Evolutionary conservation across 2,113 vertebrate genomes (phyloP).

Genomic region (Oreocharis arfaki): DNA sequence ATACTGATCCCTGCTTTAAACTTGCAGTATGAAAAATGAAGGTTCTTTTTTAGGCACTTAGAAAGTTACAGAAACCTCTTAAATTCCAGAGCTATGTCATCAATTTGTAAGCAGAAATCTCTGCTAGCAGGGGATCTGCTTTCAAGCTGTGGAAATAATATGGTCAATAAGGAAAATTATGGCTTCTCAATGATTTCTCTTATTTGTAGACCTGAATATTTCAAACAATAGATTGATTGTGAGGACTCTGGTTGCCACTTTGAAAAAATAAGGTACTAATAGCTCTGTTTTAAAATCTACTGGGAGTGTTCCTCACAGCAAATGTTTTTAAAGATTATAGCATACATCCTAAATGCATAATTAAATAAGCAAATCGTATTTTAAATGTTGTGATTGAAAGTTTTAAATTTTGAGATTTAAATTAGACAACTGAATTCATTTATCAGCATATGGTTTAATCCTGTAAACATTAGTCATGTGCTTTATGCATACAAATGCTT

Average conservation of each 20-base stretch:
- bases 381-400: not conserved
- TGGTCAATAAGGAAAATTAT: not conserved
- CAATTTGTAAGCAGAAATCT: not conserved
- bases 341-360: not conserved
- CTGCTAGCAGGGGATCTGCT: not conserved
- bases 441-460: not conserved
- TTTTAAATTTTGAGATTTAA: not conserved
- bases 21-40: not conserved
- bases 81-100: not conserved
- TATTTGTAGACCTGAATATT: not conserved
- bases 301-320: not conserved
- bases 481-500: not conserved
- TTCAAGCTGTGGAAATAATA: not conserved
- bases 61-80: not conserved
- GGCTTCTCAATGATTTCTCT: not conserved
- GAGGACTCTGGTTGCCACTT: not conserved
- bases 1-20: constrained; percentile 1
- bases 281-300: not conserved
- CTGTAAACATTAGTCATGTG: not conserved
- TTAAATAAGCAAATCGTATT: not conserved
- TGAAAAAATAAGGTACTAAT: not conserved
- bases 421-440: not conserved
- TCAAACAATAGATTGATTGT: not conserved
- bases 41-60: not conserved
- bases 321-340: not conserved